Evolutionary conservation across 2,888 invertebrate species (phyloP).

Genomic region (Ophraella communa): DNA sequence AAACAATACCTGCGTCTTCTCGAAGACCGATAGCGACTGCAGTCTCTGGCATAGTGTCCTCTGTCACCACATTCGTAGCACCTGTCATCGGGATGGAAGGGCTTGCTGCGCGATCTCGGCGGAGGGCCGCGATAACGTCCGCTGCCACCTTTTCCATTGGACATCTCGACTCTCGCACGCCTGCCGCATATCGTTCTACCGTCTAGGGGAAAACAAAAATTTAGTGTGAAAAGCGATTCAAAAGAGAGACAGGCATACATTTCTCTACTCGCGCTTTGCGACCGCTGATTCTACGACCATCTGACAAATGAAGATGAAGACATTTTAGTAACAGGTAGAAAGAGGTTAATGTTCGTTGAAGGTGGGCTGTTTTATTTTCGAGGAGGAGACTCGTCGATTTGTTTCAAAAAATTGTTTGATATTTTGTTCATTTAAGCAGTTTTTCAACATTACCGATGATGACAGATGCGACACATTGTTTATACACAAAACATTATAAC

Average conservation of each 20-base stretch:
- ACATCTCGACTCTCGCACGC: conserved; percentile 89
- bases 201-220: conserved; percentile 60
- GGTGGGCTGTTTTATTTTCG: conserved; percentile 18
- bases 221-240: conserved; percentile 5
- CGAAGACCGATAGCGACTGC: conserved; percentile 71
- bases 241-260: conserved; percentile 35
- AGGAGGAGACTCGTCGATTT: conserved; percentile 14
- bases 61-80: conserved; percentile 95
- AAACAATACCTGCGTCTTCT: conserved; percentile 61
- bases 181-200: conserved; percentile 88
- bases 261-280: conserved; percentile 39
- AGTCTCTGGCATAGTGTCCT: conserved; percentile 93
- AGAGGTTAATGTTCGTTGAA: conserved; percentile 11
- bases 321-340: conserved; percentile 31
- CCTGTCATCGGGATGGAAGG: conserved; percentile 88
- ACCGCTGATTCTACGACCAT: conserved; percentile 39
- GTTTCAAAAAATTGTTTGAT: conserved; percentile 13
- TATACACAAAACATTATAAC: not conserved
- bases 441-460: not conserved
- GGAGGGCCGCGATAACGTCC: conserved; percentile 64
- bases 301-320: conserved; percentile 38
- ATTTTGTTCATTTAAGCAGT: conserved; percentile 13
- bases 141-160: conserved; percentile 78
- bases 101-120: conserved; percentile 69
- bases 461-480: not conserved